phyloP scores from a whole-genome alignment of 2,888 invertebrate species.

The Leistus spinibarbis region DNA sequence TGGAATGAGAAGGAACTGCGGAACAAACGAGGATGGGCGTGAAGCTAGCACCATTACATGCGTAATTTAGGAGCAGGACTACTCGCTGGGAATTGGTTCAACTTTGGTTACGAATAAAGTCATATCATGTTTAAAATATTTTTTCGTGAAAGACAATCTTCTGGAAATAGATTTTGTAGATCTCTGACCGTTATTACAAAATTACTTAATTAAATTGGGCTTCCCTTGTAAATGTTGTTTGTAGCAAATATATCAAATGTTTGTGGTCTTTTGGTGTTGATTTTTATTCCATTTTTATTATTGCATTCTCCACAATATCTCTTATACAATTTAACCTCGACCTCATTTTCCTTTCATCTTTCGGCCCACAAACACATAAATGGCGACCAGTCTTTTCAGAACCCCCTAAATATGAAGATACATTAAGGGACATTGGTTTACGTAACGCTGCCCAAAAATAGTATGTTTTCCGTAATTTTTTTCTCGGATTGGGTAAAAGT shows the following conservation, averaged over 20 bases:
- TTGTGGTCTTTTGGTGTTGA: background rate
- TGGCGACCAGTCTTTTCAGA: background rate
- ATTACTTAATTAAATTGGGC: too few relatives aligned
- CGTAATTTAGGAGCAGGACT: conserved; percentile 32
- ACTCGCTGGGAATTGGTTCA: background rate
- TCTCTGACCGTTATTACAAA: background rate
- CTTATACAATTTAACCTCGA: background rate
- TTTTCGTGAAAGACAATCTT: background rate
- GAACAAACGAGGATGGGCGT: conserved; percentile 32
- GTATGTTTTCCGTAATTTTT: too few relatives aligned
- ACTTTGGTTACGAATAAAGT: conserved; percentile 10
- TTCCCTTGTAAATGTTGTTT: too few relatives aligned
- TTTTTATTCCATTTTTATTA: background rate
- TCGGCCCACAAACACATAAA: background rate
- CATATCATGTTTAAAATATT: conserved; percentile 15
- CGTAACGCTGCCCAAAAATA: too few relatives aligned
- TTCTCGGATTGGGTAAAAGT: too few relatives aligned
- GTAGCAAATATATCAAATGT: too few relatives aligned
- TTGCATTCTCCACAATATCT: background rate
- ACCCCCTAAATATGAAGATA: background rate
- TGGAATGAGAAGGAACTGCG: conserved; percentile 11
- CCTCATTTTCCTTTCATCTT: background rate
- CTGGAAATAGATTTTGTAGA: background rate
- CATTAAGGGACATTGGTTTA: background rate
- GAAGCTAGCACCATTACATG: conserved; percentile 28